phyloP scores from a whole-genome alignment of 2,797 vertebrate species.

The Poecilia wingei region DNA sequence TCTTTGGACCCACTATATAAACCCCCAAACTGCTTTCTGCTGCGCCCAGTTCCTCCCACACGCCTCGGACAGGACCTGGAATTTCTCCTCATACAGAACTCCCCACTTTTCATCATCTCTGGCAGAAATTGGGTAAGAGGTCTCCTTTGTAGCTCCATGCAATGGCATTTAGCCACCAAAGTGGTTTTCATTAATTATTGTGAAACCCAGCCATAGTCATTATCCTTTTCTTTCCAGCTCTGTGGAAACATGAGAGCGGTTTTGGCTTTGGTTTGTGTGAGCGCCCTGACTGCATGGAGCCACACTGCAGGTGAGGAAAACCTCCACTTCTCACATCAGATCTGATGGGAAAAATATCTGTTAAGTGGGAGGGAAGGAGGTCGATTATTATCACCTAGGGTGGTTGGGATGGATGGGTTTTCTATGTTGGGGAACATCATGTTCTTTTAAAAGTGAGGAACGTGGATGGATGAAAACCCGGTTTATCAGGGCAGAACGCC shows the following conservation, averaged over 20 bases:
- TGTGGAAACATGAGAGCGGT: slow-evolving; percentile 54
- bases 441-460: background rate
- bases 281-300: slow-evolving; percentile 44
- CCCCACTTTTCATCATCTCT: background rate
- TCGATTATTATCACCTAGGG: background rate
- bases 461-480: background rate
- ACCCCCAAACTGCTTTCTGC: slow-evolving; percentile 15
- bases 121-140: slow-evolving; percentile 43
- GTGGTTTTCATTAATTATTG: background rate
- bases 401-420: background rate
- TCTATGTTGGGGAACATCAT: background rate
- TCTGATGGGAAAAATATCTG: background rate
- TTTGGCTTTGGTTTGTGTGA: slow-evolving; percentile 41
- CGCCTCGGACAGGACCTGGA: slow-evolving; percentile 19
- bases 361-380: background rate
- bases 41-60: slow-evolving; percentile 27
- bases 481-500: background rate
- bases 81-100: background rate
- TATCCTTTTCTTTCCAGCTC: slow-evolving; percentile 30
- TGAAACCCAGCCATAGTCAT: background rate
- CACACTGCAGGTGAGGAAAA: slow-evolving; percentile 72
- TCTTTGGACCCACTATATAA: slow-evolving; percentile 49
- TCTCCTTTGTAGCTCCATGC: background rate
- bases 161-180: background rate
- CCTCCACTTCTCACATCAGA: background rate